Evolutionary conservation across 2,113 vertebrate species (phyloP).

Genomic region (Thamnophis sirtalis): DNA sequence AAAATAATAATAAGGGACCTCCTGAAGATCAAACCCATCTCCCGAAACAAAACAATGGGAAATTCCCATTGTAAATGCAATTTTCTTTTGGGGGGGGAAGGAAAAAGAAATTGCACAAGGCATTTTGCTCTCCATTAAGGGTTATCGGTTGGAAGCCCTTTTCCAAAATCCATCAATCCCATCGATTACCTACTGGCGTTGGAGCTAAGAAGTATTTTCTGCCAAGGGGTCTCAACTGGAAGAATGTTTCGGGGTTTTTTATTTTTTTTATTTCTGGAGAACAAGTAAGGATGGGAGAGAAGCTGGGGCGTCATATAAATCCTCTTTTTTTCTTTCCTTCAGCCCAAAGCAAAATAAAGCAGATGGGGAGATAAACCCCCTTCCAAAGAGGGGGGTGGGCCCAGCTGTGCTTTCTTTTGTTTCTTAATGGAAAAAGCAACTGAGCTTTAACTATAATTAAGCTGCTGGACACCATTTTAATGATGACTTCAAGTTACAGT

Average conservation of each 20-base stretch:
- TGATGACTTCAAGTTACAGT: conserved; percentile 34
- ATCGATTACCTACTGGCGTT: not conserved
- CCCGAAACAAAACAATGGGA: not conserved
- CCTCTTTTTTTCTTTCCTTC: not conserved
- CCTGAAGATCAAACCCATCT: not conserved
- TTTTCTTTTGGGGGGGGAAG: too few relatives aligned
- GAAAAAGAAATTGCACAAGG: not conserved
- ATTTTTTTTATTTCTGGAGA: not conserved
- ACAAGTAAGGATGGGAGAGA: not conserved
- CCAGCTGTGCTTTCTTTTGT: not conserved
- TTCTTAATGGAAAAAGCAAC: conserved; percentile 2
- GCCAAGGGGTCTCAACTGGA: not conserved
- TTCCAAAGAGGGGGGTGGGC: not conserved
- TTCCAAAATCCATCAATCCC: not conserved
- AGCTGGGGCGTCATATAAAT: not conserved
- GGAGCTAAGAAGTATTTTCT: not conserved
- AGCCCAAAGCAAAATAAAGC: conserved; percentile 11
- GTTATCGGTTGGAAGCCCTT: not conserved
- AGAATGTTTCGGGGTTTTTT: not conserved
- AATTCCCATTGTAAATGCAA: not conserved
- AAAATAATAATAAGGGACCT: too few relatives aligned
- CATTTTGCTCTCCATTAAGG: too few relatives aligned
- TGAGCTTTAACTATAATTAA: conserved; percentile 13
- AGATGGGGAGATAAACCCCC: conserved; percentile 16
- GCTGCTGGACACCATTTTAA: conserved; percentile 5